These are phyloP conservation scores for Dorcus hopei DNA, from an alignment of 2,888 invertebrate species.

Conservation along the genomic window DNA sequence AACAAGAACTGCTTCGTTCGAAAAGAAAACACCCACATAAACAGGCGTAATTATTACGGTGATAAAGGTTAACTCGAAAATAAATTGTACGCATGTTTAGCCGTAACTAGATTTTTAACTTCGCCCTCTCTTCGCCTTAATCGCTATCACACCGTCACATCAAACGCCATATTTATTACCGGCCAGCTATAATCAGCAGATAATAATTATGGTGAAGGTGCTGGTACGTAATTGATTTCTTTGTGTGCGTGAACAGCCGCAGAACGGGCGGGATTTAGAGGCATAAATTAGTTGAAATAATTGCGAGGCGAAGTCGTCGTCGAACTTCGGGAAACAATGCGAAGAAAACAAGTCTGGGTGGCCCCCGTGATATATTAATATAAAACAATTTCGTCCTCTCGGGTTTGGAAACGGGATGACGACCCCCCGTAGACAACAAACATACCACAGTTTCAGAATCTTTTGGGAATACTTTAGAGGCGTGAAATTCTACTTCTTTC, in stretches of 20 bases:
- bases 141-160: constrained; percentile 1
- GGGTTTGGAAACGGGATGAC: constrained; percentile 18
- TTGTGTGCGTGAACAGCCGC: constrained; percentile 20
- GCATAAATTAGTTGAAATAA: constrained; percentile 29
- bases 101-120: not conserved
- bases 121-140: not conserved
- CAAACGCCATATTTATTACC: constrained; percentile 1
- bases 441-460: not conserved
- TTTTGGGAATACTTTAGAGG: not conserved
- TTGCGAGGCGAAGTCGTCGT: constrained; percentile 20
- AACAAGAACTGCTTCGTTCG: not conserved
- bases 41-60: not conserved
- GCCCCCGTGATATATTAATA: constrained; percentile 26
- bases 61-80: constrained; percentile 3
- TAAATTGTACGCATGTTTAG: not conserved
- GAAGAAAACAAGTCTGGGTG: constrained; percentile 17
- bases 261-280: constrained; percentile 21
- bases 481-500: not conserved
- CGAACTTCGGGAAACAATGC: not conserved
- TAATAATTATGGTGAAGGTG: constrained; percentile 8
- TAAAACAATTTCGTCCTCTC: constrained; percentile 26
- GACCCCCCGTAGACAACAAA: constrained; percentile 13
- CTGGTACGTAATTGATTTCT: constrained; percentile 8
- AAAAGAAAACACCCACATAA: not conserved
- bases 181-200: constrained; percentile 2